Base-by-base conservation (phyloP, 2,888 invertebrate species). In the Himalopsyche japonica region DNA sequence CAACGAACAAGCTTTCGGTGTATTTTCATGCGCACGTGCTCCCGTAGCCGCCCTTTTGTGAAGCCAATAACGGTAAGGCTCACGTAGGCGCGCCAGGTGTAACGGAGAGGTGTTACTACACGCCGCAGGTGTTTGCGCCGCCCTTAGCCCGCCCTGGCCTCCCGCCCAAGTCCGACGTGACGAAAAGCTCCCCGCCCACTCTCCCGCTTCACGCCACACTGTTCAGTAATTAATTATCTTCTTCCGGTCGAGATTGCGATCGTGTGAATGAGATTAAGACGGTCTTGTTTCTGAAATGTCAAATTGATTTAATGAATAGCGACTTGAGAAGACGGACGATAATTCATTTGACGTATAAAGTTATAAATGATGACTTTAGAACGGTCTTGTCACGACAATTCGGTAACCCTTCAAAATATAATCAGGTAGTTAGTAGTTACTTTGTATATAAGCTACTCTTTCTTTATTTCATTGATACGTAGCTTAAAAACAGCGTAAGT, bases 81-180 rank as follows among this genome's bases (percentile, higher is more conserved):
- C 83, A 83, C 83, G 83, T 83, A 83, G 83, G 76, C 24, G 79
- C 80, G 79, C 80, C 83, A 83, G 83, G 83, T 83, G 83, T 76
- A 80, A 47, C 70, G 57, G 80, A 83, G 80, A 83, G 80, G 83
- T 83, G 83, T 47, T 80, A 83, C 80, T 80, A 70, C 70, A 70
- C 70, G 70, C 70, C 57, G 83, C 83, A 83, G 80, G 83, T 83
- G 83, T 64, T 76, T 81, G 70, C 76, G 83, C 76, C 48, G 80
- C 79, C 70, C 37, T 64, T 76, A 30, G 43, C 79, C 43, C 79
- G 43, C 43, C 81, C 76, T 64, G 43, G 27, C 76, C 81, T 48
- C 30, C 70, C 64, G 32, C 32, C 81, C 32, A 34, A 27, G 49
- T 49, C 34, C 48, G 47, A 83, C 83, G 83, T 83, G 83, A 83